These are phyloP conservation scores for Lepisosteus oculatus DNA, from an alignment of 2,113 vertebrate genomes.

Conservation along the genomic window DNA sequence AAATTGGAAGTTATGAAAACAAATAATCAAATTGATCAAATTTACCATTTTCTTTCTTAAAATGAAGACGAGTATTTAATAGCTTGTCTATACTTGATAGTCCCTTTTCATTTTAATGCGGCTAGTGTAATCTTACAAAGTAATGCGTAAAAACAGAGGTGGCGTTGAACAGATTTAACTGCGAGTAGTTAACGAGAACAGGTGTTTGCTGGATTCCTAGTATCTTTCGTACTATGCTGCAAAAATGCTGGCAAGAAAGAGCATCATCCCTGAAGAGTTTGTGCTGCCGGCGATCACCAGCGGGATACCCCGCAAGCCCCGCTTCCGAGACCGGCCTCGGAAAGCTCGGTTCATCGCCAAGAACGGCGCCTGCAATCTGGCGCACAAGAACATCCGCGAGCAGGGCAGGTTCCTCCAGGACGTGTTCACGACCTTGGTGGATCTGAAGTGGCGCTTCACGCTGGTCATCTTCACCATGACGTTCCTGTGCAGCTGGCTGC, in stretches of 20 bases:
- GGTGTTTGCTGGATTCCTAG: too few species aligned
- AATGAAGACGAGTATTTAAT: too few species aligned
- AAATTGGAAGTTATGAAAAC: too few species aligned
- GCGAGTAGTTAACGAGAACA: too few species aligned
- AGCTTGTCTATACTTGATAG: too few species aligned
- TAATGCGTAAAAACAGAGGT: too few species aligned
- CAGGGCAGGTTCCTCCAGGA: constrained; percentile 96
- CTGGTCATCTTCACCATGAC: constrained; percentile 97
- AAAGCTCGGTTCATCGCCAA: constrained; percentile 97
- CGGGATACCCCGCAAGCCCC: constrained; percentile 84
- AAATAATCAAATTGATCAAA: too few species aligned
- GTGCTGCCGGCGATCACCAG: constrained; percentile 85
- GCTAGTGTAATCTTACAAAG: too few species aligned
- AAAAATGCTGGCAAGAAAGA: constrained; percentile 90
- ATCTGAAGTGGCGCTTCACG: constrained; percentile 96
- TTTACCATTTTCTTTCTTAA: too few species aligned
- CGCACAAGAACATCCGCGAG: constrained; percentile 97
- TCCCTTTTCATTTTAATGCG: too few species aligned
- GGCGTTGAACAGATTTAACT: too few species aligned
- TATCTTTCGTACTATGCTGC: constrained; percentile 12
- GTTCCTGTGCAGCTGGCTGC: constrained; percentile 96
- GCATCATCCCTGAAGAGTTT: constrained; percentile 97
- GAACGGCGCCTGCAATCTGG: constrained; percentile 93
- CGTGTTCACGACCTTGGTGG: constrained; percentile 96
- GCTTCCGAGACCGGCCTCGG: constrained; percentile 83